Conservation (phyloP, 1,140 invertebrate species). For the Drosophila suzukii region DNA sequence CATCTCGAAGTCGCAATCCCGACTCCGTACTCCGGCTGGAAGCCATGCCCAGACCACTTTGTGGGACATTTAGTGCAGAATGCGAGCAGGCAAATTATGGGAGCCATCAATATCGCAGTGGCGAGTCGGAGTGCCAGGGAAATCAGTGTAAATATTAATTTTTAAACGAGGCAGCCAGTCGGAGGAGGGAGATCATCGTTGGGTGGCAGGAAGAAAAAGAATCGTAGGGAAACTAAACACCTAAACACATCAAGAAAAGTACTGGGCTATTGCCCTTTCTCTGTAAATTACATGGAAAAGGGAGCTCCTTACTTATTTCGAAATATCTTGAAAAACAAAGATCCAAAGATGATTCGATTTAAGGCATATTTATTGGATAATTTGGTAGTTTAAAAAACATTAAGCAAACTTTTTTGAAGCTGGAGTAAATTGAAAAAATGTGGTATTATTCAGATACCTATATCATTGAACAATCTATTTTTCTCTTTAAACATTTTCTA, state of each 20-base stretch:
- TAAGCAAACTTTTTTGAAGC: too few species aligned
- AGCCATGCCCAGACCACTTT: slow-evolving; percentile 61
- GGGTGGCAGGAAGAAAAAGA: slow-evolving; percentile 37
- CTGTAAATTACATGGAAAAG: neutral
- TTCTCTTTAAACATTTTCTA: too few species aligned
- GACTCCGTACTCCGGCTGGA: slow-evolving; percentile 26
- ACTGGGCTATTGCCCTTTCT: slow-evolving; percentile 21
- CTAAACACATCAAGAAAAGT: neutral
- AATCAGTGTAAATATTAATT: slow-evolving; percentile 64
- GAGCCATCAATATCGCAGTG: slow-evolving; percentile 40
- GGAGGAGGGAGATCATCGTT: slow-evolving; percentile 18
- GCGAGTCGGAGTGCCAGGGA: slow-evolving; percentile 16
- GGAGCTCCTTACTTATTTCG: neutral
- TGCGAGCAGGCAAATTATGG: slow-evolving; percentile 78
- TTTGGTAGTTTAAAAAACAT: too few species aligned
- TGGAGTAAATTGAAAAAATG: too few species aligned
- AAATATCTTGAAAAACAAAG: neutral
- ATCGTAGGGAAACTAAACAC: neutral
- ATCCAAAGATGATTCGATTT: too few species aligned
- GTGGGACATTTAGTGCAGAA: slow-evolving; percentile 70
- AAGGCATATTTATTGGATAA: too few species aligned
- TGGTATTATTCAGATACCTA: too few species aligned
- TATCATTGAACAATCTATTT: too few species aligned
- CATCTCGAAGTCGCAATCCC: slow-evolving; percentile 33
- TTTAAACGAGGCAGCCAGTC: slow-evolving; percentile 42